Percentiles rank a stretch among this genome's conserved stretches.
Conservation (phyloP, 1,140 invertebrate species). For the Heliconius hermathena region DNA sequence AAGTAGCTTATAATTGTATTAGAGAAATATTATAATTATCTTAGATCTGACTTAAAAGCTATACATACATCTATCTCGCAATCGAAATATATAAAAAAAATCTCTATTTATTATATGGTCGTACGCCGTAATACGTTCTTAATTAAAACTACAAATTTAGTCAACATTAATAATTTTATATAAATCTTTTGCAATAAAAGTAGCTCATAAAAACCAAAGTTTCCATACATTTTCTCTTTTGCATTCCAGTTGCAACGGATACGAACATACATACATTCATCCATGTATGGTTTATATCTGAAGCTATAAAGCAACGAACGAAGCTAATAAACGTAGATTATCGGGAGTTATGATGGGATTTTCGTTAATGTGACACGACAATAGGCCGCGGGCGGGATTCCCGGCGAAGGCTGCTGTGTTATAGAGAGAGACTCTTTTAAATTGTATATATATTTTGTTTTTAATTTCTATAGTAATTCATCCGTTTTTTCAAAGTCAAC, state of each 20-base stretch:
- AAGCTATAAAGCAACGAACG: conserved; percentile 71
- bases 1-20: no score
- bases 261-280: neutral
- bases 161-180: neutral
- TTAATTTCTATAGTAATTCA: no score
- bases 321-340: conserved; percentile 81
- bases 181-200: neutral
- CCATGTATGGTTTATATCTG: conserved; percentile 47
- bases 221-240: neutral
- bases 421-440: neutral
- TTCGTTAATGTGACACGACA: conserved; percentile 76
- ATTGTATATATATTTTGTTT: no score
- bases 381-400: conserved; percentile 56
- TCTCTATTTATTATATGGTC: no score
- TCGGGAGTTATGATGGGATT: conserved; percentile 80
- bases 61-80: no score
- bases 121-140: no score
- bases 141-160: no score
- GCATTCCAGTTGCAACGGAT: neutral
- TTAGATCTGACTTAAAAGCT: no score
- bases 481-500: no score
- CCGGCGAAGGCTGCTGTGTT: neutral
- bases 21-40: no score
- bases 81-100: no score
- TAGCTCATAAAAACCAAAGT: neutral